Base-by-base conservation (phyloP, 2,888 invertebrate genomes). In the Stenichneumon culpator region DNA sequence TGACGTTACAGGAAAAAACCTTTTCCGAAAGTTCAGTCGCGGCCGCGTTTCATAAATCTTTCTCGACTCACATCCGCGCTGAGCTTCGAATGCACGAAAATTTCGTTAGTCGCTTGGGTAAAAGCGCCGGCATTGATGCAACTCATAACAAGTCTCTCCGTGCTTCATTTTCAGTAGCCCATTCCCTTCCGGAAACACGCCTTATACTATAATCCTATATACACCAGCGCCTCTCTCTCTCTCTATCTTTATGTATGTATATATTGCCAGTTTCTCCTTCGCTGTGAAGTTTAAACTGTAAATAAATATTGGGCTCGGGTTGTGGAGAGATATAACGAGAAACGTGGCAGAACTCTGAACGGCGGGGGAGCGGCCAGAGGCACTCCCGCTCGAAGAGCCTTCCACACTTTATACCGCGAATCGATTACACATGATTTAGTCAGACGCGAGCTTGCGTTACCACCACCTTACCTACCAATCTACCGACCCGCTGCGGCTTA, bases 391-490 rank as follows among this genome's bases (percentile, higher is more conserved):
- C 68, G 68, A 69, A 52, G 81, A 78, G 84, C 84, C 81, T 81
- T 84, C 81, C 75, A 82, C 72, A 28, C 82, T 83, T 70, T 75
- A 87, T 89, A 88, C 89, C 75, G 50, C 67, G 87, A 87, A 89
- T 83, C 89, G 89, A 90, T 90, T 89, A 88, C 87, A 86, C 77
- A 87, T 89, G 87, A 89, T 90, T 89, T 90, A 86, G 69, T 52
- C 57, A 4, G 14, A 14, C 22, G 57, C 57, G 22, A 25, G 28
- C 67, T 79, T 82, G 47, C 72, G 77, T 47, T 60, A 73, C 78
- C 36, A 81, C 52, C 54, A 63, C 78, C 81, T 78, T 78, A 81
- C 63, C 39, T 39, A 75, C 80, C 84, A 81, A 84, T 81, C 72
- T 78, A 78, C 73, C 39, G 44, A 28, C 44, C 70, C 54, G 52